These are phyloP conservation scores for Mallotus villosus DNA, from an alignment of 2,797 vertebrate genomes.

Conservation along the genomic window DNA sequence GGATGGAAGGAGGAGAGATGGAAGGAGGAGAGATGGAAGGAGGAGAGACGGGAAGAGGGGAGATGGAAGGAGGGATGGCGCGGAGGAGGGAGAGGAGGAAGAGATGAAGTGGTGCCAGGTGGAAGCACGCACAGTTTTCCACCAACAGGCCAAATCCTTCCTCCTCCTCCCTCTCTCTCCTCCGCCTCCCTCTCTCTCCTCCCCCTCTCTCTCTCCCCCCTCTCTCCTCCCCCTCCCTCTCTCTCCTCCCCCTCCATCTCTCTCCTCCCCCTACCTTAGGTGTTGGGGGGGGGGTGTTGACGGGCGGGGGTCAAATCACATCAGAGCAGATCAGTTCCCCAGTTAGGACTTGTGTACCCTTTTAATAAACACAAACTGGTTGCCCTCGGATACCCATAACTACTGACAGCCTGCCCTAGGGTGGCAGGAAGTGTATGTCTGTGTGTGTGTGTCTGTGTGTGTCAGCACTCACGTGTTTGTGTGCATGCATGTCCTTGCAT, in stretches of 20 bases:
- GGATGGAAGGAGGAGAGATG: not conserved
- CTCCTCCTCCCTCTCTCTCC: not conserved
- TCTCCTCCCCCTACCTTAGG: not conserved
- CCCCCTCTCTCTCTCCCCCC: not conserved
- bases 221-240: not conserved
- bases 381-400: not conserved
- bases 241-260: not conserved
- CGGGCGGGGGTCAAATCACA: slow-evolving; percentile 11
- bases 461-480: not conserved
- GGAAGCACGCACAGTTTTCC: slow-evolving; percentile 15
- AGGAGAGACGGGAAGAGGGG: not conserved
- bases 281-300: too few species aligned
- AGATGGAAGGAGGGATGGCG: slow-evolving; percentile 1
- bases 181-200: not conserved
- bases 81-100: too few species aligned
- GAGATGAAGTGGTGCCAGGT: not conserved
- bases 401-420: not conserved
- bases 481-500: slow-evolving; percentile 6
- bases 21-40: not conserved
- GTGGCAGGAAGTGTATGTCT: slow-evolving; percentile 3
- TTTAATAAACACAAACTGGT: not conserved
- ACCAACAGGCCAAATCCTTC: slow-evolving; percentile 29
- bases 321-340: slow-evolving; percentile 19
- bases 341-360: slow-evolving; percentile 24
- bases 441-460: slow-evolving; percentile 19